Evolutionary conservation across 2,888 invertebrate species (phyloP), one percentile per base, ranked within the genome.

Genomic region (Crioceris asparagi): DNA sequence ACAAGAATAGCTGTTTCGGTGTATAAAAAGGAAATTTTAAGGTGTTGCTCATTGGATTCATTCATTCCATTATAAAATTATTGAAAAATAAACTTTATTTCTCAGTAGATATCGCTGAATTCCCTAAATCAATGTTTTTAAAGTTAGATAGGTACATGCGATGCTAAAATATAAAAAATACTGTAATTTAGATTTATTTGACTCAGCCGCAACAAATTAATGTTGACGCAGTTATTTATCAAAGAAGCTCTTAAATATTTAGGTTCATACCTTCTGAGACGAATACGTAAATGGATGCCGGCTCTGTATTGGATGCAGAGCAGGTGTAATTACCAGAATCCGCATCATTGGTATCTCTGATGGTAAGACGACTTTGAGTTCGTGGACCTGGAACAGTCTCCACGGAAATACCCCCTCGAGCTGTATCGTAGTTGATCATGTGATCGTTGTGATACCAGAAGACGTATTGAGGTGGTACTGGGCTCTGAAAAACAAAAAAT

Each of bases 381-480:
- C 80, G 75, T 58, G 82, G 77, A 46, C 86, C 87, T 47, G 84
- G 84, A 65, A 82, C 81, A 48, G 87, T 88, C 62, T 79, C 77
- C 57, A 91, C 87, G 49, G 74, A 74, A 50, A 87, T 85, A 50
- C 79, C 80, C 50, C 86, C 82, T 57, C 87, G 77, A 53, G 82
- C 72, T 54, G 77, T 81, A 68, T 90, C 88, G 68, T 88, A 90
- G 74, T 90, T 91, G 70, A 91, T 87, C 82, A 91, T 87, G 60
- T 84, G 81, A 66, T 83, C 83, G 70, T 91, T 88, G 72, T 90
- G 90, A 70, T 85, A 90, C 91, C 91, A 91, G 71, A 90, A 90
- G 60, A 92, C 88, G 71, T 88, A 91, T 68, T 88, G 88, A 49
- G 90, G 90, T 51, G 88, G 90, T 59, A 82, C 84, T 37, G 90